Base-by-base conservation (phyloP, 1,140 invertebrate genomes). In the Temnothorax longispinosus region DNA sequence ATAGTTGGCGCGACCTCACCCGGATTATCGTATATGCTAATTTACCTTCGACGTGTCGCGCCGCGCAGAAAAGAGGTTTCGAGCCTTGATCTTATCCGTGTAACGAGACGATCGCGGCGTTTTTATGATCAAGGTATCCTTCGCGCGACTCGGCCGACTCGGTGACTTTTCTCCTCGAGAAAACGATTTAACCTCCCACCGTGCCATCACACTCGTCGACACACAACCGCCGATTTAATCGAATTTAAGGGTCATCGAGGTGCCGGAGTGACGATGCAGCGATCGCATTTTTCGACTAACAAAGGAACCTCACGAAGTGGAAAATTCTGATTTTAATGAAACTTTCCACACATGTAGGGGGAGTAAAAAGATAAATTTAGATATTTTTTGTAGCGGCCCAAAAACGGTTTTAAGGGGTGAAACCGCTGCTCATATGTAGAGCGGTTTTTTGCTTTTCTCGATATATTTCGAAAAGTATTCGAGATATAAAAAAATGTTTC, bases 1-100 rank as follows among this genome's bases (percentile, higher is more conserved):
- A 86, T 86, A 86, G 84, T 86, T 60, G 18, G 62, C 74, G 52
- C 76, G 84, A 86, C 27, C 62, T 86, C 84, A 86, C 41, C 64
- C 84, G 84, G 84, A 86, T 86, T 80, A 86, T 86, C 84, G 62
- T 86, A 86, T 86, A 86, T 86, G 76, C 75, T 86, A 86, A 86
- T 86, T 86, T 86, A 86, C 62, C 62, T 78, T 86, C 41, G 69
- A 84, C 13, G 54, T 84, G 80, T 75, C 80, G 80, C 69, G n/a
- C 27, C 69, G 41, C 41, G 50, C 41, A 50, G 50, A 84, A 50
- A 41, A 84, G 80, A n/a, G 27, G 27, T 27, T 15, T 58, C 52
- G 65, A 74, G 21, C 41, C 69, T 72, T 38, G 67, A 74, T 82
- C 50, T 84, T 84, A 84, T 74, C 69, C 54, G 44, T 72, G 21